phyloP scores from a whole-genome alignment of 2,888 invertebrate genomes.

The Bursaphelenchus okinawaensis region DNA sequence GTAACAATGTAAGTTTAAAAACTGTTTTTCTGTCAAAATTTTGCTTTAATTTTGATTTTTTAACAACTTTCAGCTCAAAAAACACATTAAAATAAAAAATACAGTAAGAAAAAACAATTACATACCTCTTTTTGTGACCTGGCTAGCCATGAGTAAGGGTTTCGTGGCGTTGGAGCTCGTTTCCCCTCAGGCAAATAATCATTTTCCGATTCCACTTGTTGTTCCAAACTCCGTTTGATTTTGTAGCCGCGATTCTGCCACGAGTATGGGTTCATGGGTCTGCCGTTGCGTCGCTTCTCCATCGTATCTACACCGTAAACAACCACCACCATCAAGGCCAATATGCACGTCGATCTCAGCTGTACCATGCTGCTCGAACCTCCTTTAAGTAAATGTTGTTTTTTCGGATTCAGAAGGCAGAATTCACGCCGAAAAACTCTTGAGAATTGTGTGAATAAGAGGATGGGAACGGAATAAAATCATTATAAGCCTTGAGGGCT shows the following conservation, averaged over 20 bases:
- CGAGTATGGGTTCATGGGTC: slow-evolving; percentile 10
- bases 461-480: neutral
- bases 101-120: too few relatives aligned
- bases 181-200: neutral
- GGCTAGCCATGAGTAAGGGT: slow-evolving; percentile 11
- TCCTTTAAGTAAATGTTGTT: too few relatives aligned
- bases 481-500: neutral
- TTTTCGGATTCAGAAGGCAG: neutral
- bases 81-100: too few relatives aligned
- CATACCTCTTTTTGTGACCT: neutral
- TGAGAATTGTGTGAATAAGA: neutral
- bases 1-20: too few relatives aligned
- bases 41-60: too few relatives aligned
- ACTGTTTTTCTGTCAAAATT: too few relatives aligned
- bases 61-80: too few relatives aligned
- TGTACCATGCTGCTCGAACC: neutral
- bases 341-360: neutral
- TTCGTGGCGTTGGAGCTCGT: slow-evolving; percentile 4
- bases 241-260: slow-evolving; percentile 10
- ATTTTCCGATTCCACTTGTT: neutral
- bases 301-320: neutral
- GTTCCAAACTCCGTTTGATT: slow-evolving; percentile 5
- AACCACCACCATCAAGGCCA: neutral
- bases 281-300: neutral
- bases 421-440: neutral